Evolutionary conservation across 2,113 vertebrate species (phyloP).

Genomic region (Pristiophorus japonicus): DNA sequence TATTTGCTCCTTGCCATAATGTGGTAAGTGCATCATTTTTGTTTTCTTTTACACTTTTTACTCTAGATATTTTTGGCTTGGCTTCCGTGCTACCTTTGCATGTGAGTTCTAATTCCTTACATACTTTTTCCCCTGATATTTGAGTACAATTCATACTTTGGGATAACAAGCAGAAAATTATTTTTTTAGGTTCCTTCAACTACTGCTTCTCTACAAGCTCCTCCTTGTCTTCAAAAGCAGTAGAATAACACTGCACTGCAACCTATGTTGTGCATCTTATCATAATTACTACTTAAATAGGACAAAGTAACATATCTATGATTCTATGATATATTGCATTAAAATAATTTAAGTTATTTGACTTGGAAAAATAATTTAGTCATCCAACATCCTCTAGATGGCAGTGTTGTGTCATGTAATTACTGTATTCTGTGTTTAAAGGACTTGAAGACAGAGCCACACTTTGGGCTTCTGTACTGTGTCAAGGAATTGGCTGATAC

Average conservation of each 20-base stretch:
- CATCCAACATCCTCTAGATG: constrained; percentile 38
- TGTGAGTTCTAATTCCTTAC: neutral
- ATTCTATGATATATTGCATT: constrained; percentile 41
- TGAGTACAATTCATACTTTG: neutral
- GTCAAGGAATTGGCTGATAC: neutral
- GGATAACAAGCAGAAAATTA: neutral
- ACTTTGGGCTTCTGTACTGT: neutral
- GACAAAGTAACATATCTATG: constrained; percentile 28
- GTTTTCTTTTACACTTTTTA: neutral
- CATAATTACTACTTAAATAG: constrained; percentile 1
- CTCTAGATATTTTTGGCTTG: neutral
- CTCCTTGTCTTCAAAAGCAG: neutral
- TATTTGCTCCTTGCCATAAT: constrained; percentile 91
- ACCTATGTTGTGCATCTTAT: neutral
- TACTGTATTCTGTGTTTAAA: neutral
- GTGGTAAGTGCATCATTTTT: constrained; percentile 67
- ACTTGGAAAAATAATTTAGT: neutral
- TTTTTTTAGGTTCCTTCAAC: neutral
- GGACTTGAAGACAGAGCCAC: neutral
- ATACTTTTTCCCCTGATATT: neutral
- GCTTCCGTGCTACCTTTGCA: neutral
- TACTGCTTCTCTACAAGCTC: neutral
- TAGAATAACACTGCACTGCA: neutral
- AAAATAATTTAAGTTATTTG: neutral
- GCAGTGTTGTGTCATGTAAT: constrained; percentile 20